Evolutionary conservation across 2,888 invertebrate genomes (phyloP).

Genomic region (Dendrolimus pini): DNA sequence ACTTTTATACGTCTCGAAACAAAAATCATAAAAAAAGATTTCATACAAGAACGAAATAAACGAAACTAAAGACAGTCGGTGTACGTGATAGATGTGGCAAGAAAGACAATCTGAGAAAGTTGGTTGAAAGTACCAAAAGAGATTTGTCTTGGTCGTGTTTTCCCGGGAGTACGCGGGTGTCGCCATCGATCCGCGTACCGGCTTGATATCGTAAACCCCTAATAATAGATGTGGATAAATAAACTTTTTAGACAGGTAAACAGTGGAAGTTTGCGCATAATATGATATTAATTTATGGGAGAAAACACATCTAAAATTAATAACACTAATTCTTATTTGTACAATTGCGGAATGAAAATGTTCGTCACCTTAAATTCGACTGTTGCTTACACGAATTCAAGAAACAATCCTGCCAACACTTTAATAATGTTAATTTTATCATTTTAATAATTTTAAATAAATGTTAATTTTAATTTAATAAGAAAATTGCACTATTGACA

Average conservation of each 20-base stretch:
- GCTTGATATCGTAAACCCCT: constrained; percentile 9
- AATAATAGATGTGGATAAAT: not conserved
- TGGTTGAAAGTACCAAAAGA: constrained; percentile 13
- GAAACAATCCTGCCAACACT: too few species aligned
- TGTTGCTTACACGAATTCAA: too few species aligned
- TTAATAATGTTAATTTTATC: too few species aligned
- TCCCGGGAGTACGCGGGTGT: constrained; percentile 18
- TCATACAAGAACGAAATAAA: constrained; percentile 1
- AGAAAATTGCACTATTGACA: too few species aligned
- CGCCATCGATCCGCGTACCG: constrained; percentile 22
- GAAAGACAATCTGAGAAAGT: constrained; percentile 12
- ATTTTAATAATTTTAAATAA: too few species aligned
- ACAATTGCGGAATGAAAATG: too few species aligned
- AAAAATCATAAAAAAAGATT: constrained; percentile 11
- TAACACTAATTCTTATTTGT: too few species aligned
- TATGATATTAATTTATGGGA: constrained; percentile 13
- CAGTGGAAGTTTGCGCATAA: constrained; percentile 11
- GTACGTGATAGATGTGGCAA: constrained; percentile 7
- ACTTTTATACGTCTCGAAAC: constrained; percentile 4
- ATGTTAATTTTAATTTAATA: too few species aligned
- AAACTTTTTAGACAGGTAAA: not conserved
- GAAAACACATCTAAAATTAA: too few species aligned
- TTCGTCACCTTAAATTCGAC: too few species aligned
- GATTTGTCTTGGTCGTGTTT: constrained; percentile 24
- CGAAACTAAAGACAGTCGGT: not conserved